phyloP scores from a whole-genome alignment of 2,797 vertebrate genomes.

The Sebastes iracundus region DNA sequence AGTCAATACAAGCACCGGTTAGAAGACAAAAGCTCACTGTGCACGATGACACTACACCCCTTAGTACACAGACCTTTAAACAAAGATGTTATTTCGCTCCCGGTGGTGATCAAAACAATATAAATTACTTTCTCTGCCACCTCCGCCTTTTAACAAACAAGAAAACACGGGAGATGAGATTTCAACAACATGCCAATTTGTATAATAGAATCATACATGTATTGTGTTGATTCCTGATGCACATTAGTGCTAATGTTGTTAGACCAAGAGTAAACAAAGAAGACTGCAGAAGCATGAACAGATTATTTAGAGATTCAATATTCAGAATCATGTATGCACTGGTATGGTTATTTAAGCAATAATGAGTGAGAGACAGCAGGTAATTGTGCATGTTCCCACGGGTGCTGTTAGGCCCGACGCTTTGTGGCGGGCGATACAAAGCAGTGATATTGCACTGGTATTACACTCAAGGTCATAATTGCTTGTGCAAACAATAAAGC shows the following conservation, averaged over 20 bases:
- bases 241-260: slow-evolving; percentile 38
- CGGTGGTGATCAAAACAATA: slow-evolving; percentile 32
- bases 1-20: slow-evolving; percentile 51
- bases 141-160: slow-evolving; percentile 13
- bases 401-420: slow-evolving; percentile 47
- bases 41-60: slow-evolving; percentile 13
- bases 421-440: slow-evolving; percentile 27
- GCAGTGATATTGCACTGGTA: slow-evolving; percentile 23
- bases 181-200: slow-evolving; percentile 27
- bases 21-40: slow-evolving; percentile 44
- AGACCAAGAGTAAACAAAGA: slow-evolving; percentile 47
- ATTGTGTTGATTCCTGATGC: slow-evolving; percentile 20
- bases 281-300: slow-evolving; percentile 18
- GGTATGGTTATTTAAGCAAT: slow-evolving; percentile 59
- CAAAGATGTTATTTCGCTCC: slow-evolving; percentile 4
- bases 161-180: slow-evolving; percentile 18
- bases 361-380: slow-evolving; percentile 58
- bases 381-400: slow-evolving; percentile 58
- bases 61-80: slow-evolving; percentile 6
- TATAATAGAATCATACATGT: slow-evolving; percentile 25
- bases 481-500: slow-evolving; percentile 43
- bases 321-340: slow-evolving; percentile 35
- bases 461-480: slow-evolving; percentile 40
- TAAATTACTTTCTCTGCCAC: slow-evolving; percentile 5
- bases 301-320: slow-evolving; percentile 51